Evolutionary conservation across 2,797 vertebrate genomes (phyloP).

Genomic region (Helostoma temminkii): DNA sequence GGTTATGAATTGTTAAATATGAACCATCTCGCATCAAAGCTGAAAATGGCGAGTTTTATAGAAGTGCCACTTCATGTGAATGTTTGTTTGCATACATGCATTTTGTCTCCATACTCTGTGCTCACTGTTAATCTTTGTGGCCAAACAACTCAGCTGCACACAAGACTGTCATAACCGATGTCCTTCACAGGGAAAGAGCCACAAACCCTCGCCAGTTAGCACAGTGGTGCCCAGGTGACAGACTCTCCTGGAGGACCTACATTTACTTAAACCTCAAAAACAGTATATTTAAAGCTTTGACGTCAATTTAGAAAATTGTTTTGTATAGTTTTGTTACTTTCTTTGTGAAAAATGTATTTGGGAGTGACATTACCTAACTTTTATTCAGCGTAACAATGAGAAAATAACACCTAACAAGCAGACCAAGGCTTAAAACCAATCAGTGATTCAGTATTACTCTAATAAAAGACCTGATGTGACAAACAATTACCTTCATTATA

Average conservation of each 20-base stretch:
- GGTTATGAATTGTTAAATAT: slow-evolving; percentile 26
- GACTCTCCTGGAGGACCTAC: slow-evolving; percentile 14
- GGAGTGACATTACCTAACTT: slow-evolving; percentile 27
- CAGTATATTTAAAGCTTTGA: not conserved
- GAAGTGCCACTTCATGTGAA: slow-evolving; percentile 28
- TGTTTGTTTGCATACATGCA: slow-evolving; percentile 32
- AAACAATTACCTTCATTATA: slow-evolving; percentile 58
- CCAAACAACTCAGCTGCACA: slow-evolving; percentile 43
- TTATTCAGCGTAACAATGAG: slow-evolving; percentile 34
- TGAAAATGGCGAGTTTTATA: slow-evolving; percentile 21
- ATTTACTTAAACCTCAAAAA: slow-evolving; percentile 24
- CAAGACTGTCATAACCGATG: slow-evolving; percentile 46
- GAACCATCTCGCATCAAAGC: slow-evolving; percentile 1
- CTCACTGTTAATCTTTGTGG: slow-evolving; percentile 34
- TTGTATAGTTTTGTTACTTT: not conserved
- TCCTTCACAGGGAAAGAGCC: slow-evolving; percentile 43
- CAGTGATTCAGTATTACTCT: slow-evolving; percentile 23
- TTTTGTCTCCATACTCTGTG: slow-evolving; percentile 32
- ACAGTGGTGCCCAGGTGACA: slow-evolving; percentile 36
- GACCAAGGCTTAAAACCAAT: slow-evolving; percentile 25
- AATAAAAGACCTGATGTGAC: slow-evolving; percentile 54
- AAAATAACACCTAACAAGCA: slow-evolving; percentile 48
- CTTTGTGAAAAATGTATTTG: slow-evolving; percentile 16
- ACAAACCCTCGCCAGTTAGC: slow-evolving; percentile 21
- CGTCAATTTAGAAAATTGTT: not conserved